Evolutionary conservation across 2,888 invertebrate species (phyloP), one percentile per base, ranked within the genome.

Genomic region (Dastarcus helophoroides): DNA sequence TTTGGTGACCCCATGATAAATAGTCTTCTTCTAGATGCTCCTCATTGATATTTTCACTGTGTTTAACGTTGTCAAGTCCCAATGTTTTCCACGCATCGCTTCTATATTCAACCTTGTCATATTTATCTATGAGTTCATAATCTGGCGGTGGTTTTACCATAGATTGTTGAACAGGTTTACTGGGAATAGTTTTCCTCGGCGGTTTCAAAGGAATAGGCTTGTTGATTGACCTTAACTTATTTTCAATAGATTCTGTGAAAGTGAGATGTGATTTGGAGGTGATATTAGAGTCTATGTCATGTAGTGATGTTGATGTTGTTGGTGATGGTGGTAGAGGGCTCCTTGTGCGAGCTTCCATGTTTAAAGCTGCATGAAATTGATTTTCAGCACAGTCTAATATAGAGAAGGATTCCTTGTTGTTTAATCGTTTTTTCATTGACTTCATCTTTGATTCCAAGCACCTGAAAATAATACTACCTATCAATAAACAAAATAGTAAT

Each of bases 391-490:
- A 79, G 37, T 79, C 80, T 31, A 76, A 66, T 12, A 66, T 51
- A 13, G 58, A 58, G 2, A 59, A 53, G 26, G 54, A 56, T 40
- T 69, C 71, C 42, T 82, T 81, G 43, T 71, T 75, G n/a, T 72
- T 77, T 36, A 85, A 68, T 46, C 82, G 65, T 54, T 84, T 82
- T 53, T 84, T 84, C 85, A 86, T 86, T 1, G 76, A 80, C 53
- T 83, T 83, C 81, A 86, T 86, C 61, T 83, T 84, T 3, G 79
- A 68, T 6, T 81, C 79, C 44, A 86, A 68, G 51, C 83, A 85
- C 39, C 82, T 76, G 41, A 74, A 48, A 46, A n/a, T n/a, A n/a
- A n/a, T n/a, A n/a, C n/a, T n/a, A n/a, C n/a, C n/a, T n/a, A n/a
- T n/a, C n/a, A n/a, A n/a, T n/a, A n/a, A n/a, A n/a, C n/a, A n/a